A percentile compares a stretch with the other conserved stretches of the same genome.
Conservation (phyloP, 2,888 invertebrate species). For the Philonicus albiceps region DNA sequence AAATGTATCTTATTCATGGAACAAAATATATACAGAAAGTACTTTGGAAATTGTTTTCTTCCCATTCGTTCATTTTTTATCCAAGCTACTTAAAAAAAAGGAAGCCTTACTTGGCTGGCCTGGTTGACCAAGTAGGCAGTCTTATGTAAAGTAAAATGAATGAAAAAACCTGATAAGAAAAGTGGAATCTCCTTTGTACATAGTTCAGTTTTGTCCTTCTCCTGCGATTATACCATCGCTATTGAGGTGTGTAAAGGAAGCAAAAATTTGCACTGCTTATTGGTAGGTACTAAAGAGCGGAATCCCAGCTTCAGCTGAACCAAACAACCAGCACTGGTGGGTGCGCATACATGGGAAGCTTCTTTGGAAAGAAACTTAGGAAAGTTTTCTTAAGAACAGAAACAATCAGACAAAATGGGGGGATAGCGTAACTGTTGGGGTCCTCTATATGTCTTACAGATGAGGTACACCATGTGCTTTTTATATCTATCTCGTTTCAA, state of each 20-base stretch:
- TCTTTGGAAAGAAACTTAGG: not conserved
- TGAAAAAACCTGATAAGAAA: not conserved
- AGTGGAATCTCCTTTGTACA: not conserved
- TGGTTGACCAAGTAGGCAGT: not conserved
- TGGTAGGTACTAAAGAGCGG: not conserved
- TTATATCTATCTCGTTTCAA: conserved; percentile 15
- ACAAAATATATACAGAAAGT: not conserved
- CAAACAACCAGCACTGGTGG: not conserved
- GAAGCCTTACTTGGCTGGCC: not conserved
- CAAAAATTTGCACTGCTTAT: not conserved
- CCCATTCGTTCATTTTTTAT: not conserved
- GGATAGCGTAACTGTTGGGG: not conserved
- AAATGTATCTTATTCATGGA: not conserved
- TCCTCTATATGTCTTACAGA: not conserved
- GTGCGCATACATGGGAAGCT: not conserved
- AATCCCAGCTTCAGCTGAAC: not conserved
- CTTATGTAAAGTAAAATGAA: not conserved
- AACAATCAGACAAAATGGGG: not conserved
- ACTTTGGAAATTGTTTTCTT: not conserved
- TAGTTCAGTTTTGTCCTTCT: not conserved
- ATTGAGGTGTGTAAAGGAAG: not conserved
- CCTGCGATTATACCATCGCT: not conserved
- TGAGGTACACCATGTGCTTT: not conserved
- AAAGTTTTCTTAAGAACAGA: conserved; percentile 26
- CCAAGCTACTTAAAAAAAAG: not conserved